Evolutionary conservation across 1,140 invertebrate species (phyloP), one percentile per base, ranked within the genome.

Genomic region (Lutraria rhynchaena): DNA sequence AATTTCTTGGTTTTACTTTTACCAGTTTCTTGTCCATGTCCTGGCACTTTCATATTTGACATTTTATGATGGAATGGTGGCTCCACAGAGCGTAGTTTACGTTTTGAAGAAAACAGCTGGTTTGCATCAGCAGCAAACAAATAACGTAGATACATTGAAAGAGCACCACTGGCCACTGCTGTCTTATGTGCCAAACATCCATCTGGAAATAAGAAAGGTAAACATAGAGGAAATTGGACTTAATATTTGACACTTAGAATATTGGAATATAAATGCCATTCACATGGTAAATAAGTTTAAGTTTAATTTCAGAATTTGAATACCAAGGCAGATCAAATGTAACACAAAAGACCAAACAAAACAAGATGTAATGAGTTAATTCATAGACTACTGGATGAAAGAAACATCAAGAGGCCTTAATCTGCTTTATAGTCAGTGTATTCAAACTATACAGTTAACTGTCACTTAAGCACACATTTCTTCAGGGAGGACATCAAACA

Each of bases 131-230:
- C 88, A 27, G 89, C 86, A 17, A 90, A 63, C 1, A 92, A 69
- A 67, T 88, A 91, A 5, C 89, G 82, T 29, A 91, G 49, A 60
- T 92, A 91, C 81, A 91, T 87, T 17, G 85, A 77, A 24, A 92
- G 80, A 9, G 91, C 89, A 37, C 88, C 89, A 51, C 86, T 82
- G 4, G 87, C 90, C 33, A 92, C 87, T 11, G 87, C 90, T n/a
- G 90, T 91, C 69, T 91, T 90, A 63, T 92, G 89, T 9, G 86
- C 81, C 1, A 90, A 74, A 84, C 91, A 92, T 11, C 88, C 89
- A 85, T 82, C 91, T 92, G 83, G 31, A 87, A 88, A n/a, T 44
- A 57, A 71, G 15, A 15, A 41, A 41, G 15, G 37, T 63, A 31
- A 29, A 35, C 7, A 63, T 31, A 35, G 9, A 15, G 11, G 15